Evolutionary conservation across 2,113 vertebrate genomes (phyloP), one percentile per base, ranked within the genome.

Genomic region (Osmerus mordax): DNA sequence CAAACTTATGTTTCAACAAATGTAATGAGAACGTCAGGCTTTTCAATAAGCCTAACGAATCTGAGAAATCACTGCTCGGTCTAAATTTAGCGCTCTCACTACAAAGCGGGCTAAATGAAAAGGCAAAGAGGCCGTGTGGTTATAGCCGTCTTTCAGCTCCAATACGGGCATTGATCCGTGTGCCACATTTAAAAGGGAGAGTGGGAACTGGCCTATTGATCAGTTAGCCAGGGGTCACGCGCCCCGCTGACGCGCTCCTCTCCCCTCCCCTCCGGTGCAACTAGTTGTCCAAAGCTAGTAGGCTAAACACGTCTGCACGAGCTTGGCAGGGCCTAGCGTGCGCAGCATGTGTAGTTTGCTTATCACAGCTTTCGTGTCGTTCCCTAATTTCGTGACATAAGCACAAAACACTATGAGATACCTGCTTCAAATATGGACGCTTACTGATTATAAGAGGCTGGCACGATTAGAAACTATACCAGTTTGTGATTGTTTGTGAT

Each of bases 121-220:
- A 87, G 86, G 84, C 60, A 60, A 71, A 74, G 79, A 79, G 79
- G 76, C 70, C 65, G 78, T 88, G 88, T 67, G 86, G 83, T 88
- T 87, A 85, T 87, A 84, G 83, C 66, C 88, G 83, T 84, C 87
- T 91, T 88, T 87, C 86, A 86, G 81, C 86, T 82, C 84, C 74
- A 70, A 89, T 87, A 86, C 84, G 84, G 88, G 79, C 84, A 94
- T 93, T 66, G 93, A 91, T 93, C 78, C 61, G 72, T 73, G 85
- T 78, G 89, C 88, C 86, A 87, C 88, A 87, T 91, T 86, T 90
- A 81, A 89, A 74, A 91, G 80, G 86, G 82, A 86, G 89, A 89
- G 89, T 88, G 87, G 89, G 87, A 90, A 90, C 89, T 87, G 72
- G 79, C 5, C 55, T 78, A 90, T 89, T 83, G 92, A 92, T 92